These are phyloP conservation scores for Eriosoma lanigerum DNA, from an alignment of 1,140 invertebrate genomes.

Conservation along the genomic window DNA sequence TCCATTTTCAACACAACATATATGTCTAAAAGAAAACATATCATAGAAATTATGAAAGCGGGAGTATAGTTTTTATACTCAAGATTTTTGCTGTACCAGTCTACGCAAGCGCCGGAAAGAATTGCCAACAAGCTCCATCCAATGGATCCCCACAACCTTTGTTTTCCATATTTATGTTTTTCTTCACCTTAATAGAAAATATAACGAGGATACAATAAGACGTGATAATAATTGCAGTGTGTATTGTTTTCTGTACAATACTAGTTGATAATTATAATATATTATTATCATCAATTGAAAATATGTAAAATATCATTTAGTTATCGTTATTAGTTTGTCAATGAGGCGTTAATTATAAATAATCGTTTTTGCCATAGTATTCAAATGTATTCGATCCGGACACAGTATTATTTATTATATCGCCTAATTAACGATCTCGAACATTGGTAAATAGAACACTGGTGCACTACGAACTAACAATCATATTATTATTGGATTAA, in stretches of 20 bases:
- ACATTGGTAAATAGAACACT: no score
- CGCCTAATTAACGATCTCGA: no score
- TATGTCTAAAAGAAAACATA: slow-evolving; percentile 18
- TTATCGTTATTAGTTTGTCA: no score
- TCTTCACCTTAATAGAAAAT: slow-evolving; percentile 61
- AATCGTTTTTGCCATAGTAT: no score
- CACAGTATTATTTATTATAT: no score
- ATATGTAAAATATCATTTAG: no score
- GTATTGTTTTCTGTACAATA: neutral
- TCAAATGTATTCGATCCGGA: no score
- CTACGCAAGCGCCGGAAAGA: slow-evolving; percentile 73
- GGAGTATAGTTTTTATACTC: slow-evolving; percentile 69
- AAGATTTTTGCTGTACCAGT: slow-evolving; percentile 67
- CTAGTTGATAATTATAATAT: neutral
- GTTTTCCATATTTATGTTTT: slow-evolving; percentile 73
- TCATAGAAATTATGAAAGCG: neutral
- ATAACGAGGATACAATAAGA: neutral
- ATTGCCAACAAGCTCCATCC: slow-evolving; percentile 78
- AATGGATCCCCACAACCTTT: slow-evolving; percentile 79
- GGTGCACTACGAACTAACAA: no score
- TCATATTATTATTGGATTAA: no score
- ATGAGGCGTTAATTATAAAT: no score
- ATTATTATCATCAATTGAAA: no score
- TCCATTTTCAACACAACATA: slow-evolving; percentile 3
- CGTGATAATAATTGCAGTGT: no score